Evolutionary conservation across 2,797 vertebrate species (phyloP).

Genomic region (Anguilla obscura): DNA sequence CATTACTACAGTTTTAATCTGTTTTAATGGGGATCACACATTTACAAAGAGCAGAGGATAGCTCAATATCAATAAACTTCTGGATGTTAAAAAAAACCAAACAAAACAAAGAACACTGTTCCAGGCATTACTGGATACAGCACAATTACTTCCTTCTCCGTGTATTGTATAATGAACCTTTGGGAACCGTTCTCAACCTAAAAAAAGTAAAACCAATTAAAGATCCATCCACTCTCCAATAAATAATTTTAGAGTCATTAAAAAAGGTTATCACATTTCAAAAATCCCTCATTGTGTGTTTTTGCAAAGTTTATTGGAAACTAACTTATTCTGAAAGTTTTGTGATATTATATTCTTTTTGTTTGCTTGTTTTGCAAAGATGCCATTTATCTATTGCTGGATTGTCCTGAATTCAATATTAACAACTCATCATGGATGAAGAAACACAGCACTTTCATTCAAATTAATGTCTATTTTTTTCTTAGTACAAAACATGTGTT

Average conservation of each 20-base stretch:
- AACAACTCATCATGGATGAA: background rate
- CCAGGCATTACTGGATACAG: conserved; percentile 23
- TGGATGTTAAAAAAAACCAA: background rate
- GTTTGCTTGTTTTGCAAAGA: background rate
- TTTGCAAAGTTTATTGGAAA: background rate
- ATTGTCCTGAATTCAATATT: background rate
- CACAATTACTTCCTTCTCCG: background rate
- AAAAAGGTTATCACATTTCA: background rate
- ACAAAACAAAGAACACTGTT: conserved; percentile 18
- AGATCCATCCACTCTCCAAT: background rate
- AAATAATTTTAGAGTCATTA: background rate
- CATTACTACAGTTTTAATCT: conserved; percentile 11
- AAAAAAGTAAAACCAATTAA: background rate
- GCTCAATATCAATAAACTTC: conserved; percentile 8
- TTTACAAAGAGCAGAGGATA: conserved; percentile 25
- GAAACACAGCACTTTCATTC: background rate
- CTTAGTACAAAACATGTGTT: background rate
- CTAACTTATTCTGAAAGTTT: background rate
- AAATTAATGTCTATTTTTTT: conserved; percentile 14
- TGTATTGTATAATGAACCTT: background rate
- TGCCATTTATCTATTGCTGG: too few relatives aligned
- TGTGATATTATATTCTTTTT: background rate
- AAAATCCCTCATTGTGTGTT: background rate
- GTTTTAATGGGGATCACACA: conserved; percentile 14
- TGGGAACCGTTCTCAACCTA: background rate